Conservation (phyloP, 1,140 invertebrate species). For the Asbolus verrucosus region DNA sequence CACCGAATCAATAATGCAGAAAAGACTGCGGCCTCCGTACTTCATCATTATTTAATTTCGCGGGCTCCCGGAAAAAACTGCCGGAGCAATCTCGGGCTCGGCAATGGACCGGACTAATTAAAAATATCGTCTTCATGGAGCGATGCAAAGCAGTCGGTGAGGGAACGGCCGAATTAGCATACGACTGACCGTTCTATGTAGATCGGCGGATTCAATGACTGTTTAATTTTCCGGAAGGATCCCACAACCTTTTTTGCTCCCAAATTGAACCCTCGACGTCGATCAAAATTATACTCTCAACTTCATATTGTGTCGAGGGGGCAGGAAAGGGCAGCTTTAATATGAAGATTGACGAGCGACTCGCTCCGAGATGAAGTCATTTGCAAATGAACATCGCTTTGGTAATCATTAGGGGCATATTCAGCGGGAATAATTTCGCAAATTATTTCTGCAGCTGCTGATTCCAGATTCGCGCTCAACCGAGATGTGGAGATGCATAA, state of each 20-base stretch:
- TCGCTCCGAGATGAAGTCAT: constrained; percentile 64
- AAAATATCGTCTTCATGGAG: constrained; percentile 31
- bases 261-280: constrained; percentile 47
- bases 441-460: constrained; percentile 54
- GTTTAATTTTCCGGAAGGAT: constrained; percentile 54
- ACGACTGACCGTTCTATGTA: constrained; percentile 46
- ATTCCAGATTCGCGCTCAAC: constrained; percentile 33
- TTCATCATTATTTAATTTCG: constrained; percentile 36
- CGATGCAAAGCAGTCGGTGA: constrained; percentile 26
- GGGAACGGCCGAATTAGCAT: constrained; percentile 45
- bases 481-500: constrained; percentile 56
- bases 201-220: constrained; percentile 46
- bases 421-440: constrained; percentile 62
- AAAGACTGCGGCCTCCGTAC: not conserved
- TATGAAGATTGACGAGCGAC: constrained; percentile 63
- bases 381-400: constrained; percentile 65
- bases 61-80: constrained; percentile 18
- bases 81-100: constrained; percentile 14
- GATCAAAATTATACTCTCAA: constrained; percentile 61
- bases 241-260: constrained; percentile 48
- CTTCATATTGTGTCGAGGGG: constrained; percentile 59
- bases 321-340: constrained; percentile 61
- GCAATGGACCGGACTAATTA: constrained; percentile 35
- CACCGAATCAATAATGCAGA: constrained; percentile 29
- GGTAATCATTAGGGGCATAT: constrained; percentile 65